phyloP scores from a whole-genome alignment of 1,140 invertebrate species.

The Sitodiplosis mosellana region DNA sequence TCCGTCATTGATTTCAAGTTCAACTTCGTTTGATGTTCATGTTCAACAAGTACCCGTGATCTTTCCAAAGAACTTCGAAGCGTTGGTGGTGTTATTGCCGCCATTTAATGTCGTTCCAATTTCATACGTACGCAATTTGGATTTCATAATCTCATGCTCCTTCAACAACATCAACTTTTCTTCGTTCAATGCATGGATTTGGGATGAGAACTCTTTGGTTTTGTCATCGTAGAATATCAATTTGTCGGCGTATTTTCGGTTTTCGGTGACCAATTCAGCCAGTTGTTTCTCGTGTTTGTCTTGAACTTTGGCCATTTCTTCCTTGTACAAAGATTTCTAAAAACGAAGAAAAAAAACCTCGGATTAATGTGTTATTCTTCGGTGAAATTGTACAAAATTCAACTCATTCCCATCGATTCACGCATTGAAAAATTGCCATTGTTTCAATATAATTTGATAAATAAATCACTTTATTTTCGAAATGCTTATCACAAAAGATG shows the following conservation, averaged over 20 bases:
- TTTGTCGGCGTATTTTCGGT: constrained; percentile 8
- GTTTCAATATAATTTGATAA: no score
- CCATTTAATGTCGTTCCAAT: constrained; percentile 3
- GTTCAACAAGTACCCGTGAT: not conserved
- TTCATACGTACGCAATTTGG: constrained; percentile 10
- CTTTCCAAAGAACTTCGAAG: constrained; percentile 3
- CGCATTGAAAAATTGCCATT: no score
- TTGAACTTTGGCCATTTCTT: constrained; percentile 27
- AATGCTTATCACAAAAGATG: not conserved
- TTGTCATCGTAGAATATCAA: constrained; percentile 18
- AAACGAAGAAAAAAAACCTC: constrained; percentile 3
- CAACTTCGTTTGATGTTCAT: not conserved
- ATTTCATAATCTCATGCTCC: constrained; percentile 14
- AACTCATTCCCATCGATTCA: no score
- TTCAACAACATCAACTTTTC: constrained; percentile 19
- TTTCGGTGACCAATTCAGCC: constrained; percentile 8
- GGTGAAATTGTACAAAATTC: no score
- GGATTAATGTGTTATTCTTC: no score
- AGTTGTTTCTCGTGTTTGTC: constrained; percentile 22
- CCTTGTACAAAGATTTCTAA: constrained; percentile 25
- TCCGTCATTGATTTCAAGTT: not conserved
- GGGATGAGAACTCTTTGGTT: constrained; percentile 16
- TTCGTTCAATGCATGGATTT: constrained; percentile 21
- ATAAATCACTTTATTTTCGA: no score
- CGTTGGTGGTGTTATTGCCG: constrained; percentile 8